These are phyloP conservation scores for Mesitornis unicolor DNA, from an alignment of 2,113 vertebrate species.

Conservation along the genomic window DNA sequence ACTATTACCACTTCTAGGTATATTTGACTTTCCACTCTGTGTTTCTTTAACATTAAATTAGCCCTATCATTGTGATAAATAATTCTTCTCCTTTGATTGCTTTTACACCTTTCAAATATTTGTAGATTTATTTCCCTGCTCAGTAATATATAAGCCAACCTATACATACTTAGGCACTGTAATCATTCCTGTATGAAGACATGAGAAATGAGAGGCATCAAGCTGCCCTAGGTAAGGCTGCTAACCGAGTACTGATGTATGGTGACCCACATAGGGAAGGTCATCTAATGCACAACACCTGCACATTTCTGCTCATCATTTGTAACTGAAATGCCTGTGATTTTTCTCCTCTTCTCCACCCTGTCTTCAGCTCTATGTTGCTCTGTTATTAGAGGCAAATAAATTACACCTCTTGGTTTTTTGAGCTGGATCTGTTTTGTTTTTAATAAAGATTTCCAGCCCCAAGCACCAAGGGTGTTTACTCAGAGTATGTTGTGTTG, in stretches of 20 bases:
- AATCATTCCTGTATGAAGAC: slow-evolving; percentile 15
- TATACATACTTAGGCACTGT: background rate
- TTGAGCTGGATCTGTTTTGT: background rate
- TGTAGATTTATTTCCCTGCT: background rate
- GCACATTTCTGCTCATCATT: slow-evolving; percentile 48
- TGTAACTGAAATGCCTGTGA: background rate
- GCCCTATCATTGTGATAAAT: background rate
- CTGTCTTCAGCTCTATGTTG: background rate
- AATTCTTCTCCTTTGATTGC: background rate
- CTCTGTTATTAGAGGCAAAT: background rate
- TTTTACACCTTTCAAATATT: slow-evolving; percentile 18
- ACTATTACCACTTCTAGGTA: background rate
- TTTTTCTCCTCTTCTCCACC: background rate
- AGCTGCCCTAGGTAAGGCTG: slow-evolving; percentile 14
- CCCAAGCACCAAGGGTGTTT: background rate
- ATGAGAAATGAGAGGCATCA: slow-evolving; percentile 27
- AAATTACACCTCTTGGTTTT: background rate
- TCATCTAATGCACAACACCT: slow-evolving; percentile 38
- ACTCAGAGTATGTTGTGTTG: background rate
- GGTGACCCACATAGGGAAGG: slow-evolving; percentile 6
- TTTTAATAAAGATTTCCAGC: background rate
- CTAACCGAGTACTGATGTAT: slow-evolving; percentile 38
- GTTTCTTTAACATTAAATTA: background rate
- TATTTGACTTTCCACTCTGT: background rate
- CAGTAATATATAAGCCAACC: background rate